Percentiles rank a stretch among this genome's conserved stretches.
These are phyloP conservation scores for Eupleurogrammus muticus DNA, from an alignment of 2,797 vertebrate species.

Conservation along the genomic window DNA sequence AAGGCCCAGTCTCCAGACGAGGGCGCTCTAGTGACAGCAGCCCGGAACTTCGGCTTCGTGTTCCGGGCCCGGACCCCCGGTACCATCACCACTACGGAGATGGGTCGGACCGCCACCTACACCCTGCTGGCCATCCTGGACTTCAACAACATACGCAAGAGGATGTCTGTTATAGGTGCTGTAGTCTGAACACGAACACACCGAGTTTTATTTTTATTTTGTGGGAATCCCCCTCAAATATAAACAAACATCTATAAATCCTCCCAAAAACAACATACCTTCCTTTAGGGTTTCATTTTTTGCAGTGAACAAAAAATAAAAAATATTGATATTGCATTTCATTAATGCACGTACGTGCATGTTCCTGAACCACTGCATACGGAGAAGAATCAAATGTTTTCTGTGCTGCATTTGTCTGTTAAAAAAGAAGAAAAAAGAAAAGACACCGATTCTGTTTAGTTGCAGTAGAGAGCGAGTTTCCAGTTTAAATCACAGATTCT, in stretches of 20 bases:
- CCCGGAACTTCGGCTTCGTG: conserved; percentile 94
- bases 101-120: conserved; percentile 89
- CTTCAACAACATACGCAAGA: conserved; percentile 96
- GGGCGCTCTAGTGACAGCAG: conserved; percentile 92
- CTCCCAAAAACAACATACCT: no score
- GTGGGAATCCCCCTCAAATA: background rate
- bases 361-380: background rate
- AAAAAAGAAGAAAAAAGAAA: no score
- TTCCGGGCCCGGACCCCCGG: conserved; percentile 92
- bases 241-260: no score
- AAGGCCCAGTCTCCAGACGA: conserved; percentile 97
- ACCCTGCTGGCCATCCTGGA: conserved; percentile 93
- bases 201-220: background rate
- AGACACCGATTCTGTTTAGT: background rate
- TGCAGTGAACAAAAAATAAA: no score
- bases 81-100: conserved; percentile 90
- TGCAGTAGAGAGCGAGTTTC: background rate
- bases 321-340: no score
- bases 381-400: background rate
- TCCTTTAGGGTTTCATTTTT: no score
- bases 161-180: conserved; percentile 95
- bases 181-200: background rate
- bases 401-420: no score
- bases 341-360: no score
- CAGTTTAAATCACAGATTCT: conserved; percentile 3